Conservation (phyloP, 2,113 vertebrate species). For the Vidua macroura region DNA sequence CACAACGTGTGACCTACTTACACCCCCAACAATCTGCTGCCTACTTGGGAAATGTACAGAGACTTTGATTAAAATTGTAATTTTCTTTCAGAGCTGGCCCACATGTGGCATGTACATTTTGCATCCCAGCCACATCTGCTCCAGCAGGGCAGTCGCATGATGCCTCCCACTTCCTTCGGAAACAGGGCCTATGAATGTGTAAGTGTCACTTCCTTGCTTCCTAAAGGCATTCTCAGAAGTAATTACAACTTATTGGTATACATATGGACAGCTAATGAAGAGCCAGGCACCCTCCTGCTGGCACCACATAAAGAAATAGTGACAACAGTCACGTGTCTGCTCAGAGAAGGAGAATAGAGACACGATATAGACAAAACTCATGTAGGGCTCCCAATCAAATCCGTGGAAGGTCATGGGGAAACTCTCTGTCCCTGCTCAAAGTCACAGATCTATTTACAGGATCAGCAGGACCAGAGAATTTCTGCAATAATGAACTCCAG, state of each 20-base stretch:
- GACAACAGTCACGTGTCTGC: neutral
- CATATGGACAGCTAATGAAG: neutral
- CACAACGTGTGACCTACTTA: constrained; percentile 80
- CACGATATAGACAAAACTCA: neutral
- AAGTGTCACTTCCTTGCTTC: constrained; percentile 3
- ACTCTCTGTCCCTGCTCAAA: neutral
- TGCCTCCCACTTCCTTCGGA: neutral
- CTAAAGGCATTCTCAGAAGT: constrained; percentile 3
- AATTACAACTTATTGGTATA: neutral
- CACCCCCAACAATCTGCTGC: constrained; percentile 70
- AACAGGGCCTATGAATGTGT: neutral
- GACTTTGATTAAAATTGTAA: constrained; percentile 70
- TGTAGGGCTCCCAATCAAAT: neutral
- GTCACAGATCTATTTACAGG: neutral
- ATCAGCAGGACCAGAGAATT: neutral
- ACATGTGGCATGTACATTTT: neutral
- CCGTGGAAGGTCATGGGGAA: neutral
- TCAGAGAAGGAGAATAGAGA: neutral
- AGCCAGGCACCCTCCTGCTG: neutral
- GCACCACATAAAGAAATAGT: neutral
- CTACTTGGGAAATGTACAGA: constrained; percentile 57
- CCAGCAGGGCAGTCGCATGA: neutral
- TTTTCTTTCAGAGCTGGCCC: constrained; percentile 46
- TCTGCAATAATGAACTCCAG: neutral
- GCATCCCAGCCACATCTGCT: neutral